A percentile compares a stretch with the other conserved stretches of the same genome.
phyloP scores from a whole-genome alignment of 2,888 invertebrate genomes.

The Campoplex capitator region DNA sequence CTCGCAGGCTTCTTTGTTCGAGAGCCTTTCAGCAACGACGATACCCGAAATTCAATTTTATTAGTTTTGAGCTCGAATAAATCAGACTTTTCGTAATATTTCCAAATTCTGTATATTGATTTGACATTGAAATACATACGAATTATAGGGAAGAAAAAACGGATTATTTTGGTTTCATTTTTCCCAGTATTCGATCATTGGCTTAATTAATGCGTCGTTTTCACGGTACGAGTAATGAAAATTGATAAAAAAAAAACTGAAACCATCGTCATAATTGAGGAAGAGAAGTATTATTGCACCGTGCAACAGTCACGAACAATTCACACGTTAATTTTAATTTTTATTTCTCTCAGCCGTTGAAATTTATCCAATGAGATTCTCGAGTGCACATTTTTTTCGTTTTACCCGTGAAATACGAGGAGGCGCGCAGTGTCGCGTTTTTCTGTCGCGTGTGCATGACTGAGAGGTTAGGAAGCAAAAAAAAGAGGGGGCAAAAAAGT shows the following conservation, averaged over 20 bases:
- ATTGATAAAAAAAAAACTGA: neutral
- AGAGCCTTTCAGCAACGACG: neutral
- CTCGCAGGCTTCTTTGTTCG: neutral
- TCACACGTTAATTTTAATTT: slow-evolving; percentile 21
- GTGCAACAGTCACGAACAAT: neutral
- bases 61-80: neutral
- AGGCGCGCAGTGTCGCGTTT: slow-evolving; percentile 19
- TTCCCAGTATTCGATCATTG: neutral
- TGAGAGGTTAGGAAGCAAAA: slow-evolving; percentile 8
- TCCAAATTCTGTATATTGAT: neutral
- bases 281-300: neutral
- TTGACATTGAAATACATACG: neutral
- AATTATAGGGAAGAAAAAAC: neutral
- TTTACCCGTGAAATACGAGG: slow-evolving; percentile 1
- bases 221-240: neutral
- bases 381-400: neutral
- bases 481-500: slow-evolving; percentile 14
- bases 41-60: neutral
- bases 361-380: slow-evolving; percentile 12
- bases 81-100: neutral
- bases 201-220: neutral
- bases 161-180: neutral
- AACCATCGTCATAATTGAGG: neutral
- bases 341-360: neutral
- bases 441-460: slow-evolving; percentile 7